phyloP scores from a whole-genome alignment of 2,113 vertebrate species.

The Macrotis lagotis region DNA sequence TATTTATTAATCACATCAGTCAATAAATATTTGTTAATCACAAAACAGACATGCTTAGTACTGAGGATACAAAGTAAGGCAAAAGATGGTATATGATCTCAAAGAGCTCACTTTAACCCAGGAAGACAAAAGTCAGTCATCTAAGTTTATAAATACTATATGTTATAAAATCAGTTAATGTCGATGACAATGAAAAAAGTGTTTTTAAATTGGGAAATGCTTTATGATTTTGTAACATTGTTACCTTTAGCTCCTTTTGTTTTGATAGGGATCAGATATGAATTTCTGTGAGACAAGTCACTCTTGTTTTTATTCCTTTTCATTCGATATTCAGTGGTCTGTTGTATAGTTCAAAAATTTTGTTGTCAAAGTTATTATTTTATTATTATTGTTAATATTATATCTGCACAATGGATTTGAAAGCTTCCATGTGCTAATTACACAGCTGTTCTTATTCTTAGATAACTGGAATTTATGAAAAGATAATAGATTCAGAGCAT shows the following conservation, averaged over 20 bases:
- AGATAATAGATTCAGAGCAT: too few species aligned
- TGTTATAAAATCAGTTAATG: not conserved
- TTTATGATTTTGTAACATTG: not conserved
- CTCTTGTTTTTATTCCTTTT: not conserved
- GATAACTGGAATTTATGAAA: not conserved
- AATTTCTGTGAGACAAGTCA: not conserved
- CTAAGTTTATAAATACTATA: not conserved
- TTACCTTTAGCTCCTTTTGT: not conserved
- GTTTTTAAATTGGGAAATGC: not conserved
- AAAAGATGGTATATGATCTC: not conserved
- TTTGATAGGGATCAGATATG: not conserved
- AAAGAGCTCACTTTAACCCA: not conserved
- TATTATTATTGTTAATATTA: not conserved
- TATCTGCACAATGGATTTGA: not conserved
- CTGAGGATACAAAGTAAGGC: not conserved
- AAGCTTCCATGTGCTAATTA: not conserved
- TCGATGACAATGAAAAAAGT: not conserved
- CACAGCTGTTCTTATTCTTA: not conserved
- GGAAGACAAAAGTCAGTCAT: not conserved
- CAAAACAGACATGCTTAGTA: not conserved
- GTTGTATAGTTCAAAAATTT: not conserved
- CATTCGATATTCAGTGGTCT: not conserved
- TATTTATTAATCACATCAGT: not conserved
- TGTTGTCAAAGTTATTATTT: not conserved
- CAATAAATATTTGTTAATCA: not conserved